Percentiles rank a stretch among this genome's conserved stretches.
These are phyloP conservation scores for Chrysopa pallens DNA, from an alignment of 1,140 invertebrate genomes.

Conservation along the genomic window DNA sequence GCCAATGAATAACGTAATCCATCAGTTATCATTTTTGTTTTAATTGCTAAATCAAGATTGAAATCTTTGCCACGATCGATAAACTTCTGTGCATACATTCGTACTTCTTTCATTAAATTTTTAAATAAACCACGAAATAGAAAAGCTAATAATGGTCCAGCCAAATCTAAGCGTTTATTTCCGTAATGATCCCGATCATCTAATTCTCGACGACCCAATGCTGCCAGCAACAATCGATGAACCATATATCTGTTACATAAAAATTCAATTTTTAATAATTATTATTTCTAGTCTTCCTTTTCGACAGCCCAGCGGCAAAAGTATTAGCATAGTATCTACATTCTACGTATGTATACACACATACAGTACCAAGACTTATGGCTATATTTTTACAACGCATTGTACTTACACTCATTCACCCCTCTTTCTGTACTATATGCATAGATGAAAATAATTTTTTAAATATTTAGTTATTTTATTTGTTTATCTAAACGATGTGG, in stretches of 20 bases:
- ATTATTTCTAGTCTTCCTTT: no score
- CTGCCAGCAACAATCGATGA: conserved; percentile 80
- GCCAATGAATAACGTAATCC: conserved; percentile 94
- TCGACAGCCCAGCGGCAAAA: no score
- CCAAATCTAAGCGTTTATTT: conserved; percentile 93
- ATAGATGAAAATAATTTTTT: no score
- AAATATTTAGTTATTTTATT: no score
- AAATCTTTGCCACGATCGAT: conserved; percentile 98
- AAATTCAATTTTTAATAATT: conserved; percentile 2
- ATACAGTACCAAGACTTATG: no score
- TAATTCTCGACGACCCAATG: conserved; percentile 84
- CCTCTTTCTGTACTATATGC: no score
- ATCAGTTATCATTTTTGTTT: conserved; percentile 95
- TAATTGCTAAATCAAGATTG: conserved; percentile 91
- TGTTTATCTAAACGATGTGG: no score
- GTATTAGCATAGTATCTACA: no score
- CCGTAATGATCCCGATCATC: conserved; percentile 99
- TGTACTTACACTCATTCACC: no score
- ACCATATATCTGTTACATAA: conserved; percentile 72
- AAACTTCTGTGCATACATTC: conserved; percentile 97
- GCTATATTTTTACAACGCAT: no score
- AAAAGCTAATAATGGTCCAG: conserved; percentile 89
- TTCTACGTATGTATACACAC: no score
- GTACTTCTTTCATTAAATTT: conserved; percentile 87
- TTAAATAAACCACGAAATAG: conserved; percentile 87